Conservation (phyloP, 2,797 vertebrate species). For the Numenius phaeopus region DNA sequence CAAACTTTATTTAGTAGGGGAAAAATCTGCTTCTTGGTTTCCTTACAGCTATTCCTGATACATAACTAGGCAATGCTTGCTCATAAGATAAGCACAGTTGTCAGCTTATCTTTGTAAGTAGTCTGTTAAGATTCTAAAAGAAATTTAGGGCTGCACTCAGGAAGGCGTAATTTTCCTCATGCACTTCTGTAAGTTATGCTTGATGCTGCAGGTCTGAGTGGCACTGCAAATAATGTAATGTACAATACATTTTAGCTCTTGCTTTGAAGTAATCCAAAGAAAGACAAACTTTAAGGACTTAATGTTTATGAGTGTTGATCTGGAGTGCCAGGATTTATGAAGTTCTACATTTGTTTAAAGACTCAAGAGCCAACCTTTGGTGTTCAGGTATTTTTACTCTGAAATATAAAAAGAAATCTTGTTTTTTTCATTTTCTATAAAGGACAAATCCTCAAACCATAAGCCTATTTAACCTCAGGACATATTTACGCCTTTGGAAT, state of each 20-base stretch:
- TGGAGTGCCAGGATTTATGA: background rate
- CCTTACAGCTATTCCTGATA: background rate
- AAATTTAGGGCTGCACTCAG: background rate
- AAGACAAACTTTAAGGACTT: background rate
- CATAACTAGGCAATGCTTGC: background rate
- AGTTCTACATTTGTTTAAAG: background rate
- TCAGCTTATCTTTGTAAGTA: background rate
- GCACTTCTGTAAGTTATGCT: background rate
- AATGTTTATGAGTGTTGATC: background rate
- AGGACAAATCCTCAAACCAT: slow-evolving; percentile 1
- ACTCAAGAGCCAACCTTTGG: background rate
- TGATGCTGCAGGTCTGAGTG: background rate
- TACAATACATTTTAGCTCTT: background rate
- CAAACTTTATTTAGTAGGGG: background rate
- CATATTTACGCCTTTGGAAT: slow-evolving; percentile 43
- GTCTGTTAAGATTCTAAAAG: background rate
- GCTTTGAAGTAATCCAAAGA: background rate
- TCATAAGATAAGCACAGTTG: background rate
- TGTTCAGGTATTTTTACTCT: slow-evolving; percentile 3
- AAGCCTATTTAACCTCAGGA: slow-evolving; percentile 57
- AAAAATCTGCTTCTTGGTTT: background rate
- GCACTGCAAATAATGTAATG: background rate
- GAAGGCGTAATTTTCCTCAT: background rate
- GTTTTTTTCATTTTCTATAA: background rate
- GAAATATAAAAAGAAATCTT: background rate